Evolutionary conservation across 2,113 vertebrate species (phyloP), one percentile per base, ranked within the genome.

Genomic region (Toxotes chatareus): DNA sequence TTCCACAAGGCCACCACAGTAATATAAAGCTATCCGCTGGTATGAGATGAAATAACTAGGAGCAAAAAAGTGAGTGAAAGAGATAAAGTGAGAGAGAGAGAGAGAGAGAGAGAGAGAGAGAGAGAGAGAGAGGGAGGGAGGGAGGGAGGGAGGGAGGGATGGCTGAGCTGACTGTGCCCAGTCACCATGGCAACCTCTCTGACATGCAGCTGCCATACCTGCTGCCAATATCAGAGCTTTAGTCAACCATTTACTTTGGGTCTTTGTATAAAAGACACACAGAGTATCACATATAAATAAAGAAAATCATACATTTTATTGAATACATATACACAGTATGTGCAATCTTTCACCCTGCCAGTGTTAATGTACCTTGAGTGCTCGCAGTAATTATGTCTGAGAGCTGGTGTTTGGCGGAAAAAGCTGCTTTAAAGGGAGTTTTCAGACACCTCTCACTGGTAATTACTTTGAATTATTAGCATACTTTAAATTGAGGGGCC

Each of bases 151-250:
- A n/a, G n/a, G n/a, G n/a, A n/a, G 40, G 65, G 31, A 56, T 67
- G 66, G 79, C 86, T 86, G 85, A 90, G 80, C 84, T 56, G 82
- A 84, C 84, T 79, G 70, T 85, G 81, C 76, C 69, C 60, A 73
- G 90, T 94, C 86, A 86, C 93, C 88, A 93, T 93, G 85, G 90
- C 84, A 94, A 94, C 92, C 65, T 56, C 74, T 92, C 92, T 91
- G 90, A 92, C 92, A 88, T 88, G 87, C 73, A 86, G 85, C 88
- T 93, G 89, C 88, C 87, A 88, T 92, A 93, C 88, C 86, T 91
- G 86, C 89, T 91, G 80, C 84, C 82, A 89, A 66, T 77, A 85
- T 85, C 4, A 7, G 51, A 61, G 86, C 88, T 86, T 78, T 61
- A 69, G 64, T 72, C 55, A 68, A 70, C 67, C 76, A 56, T 80